Percentiles rank a stretch among this genome's conserved stretches.
phyloP scores from a whole-genome alignment of 2,888 invertebrate genomes.

The Belgica antarctica region DNA sequence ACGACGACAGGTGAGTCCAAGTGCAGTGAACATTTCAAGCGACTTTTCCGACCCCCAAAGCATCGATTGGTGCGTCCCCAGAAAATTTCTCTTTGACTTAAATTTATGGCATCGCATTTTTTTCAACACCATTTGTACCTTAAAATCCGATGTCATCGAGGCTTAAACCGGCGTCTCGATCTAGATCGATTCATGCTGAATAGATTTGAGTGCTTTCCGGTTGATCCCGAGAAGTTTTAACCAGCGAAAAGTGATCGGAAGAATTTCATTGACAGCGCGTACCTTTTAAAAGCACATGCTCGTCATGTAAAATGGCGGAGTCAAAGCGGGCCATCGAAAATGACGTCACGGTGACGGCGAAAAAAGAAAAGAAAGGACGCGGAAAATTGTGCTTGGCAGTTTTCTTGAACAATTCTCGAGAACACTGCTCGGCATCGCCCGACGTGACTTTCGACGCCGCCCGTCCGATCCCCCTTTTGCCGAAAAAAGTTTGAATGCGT shows the following conservation, averaged over 20 bases:
- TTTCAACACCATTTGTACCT: slow-evolving; percentile 35
- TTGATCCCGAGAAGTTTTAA: slow-evolving; percentile 22
- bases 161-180: neutral
- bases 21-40: neutral
- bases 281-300: slow-evolving; percentile 41
- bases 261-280: slow-evolving; percentile 38
- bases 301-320: slow-evolving; percentile 12
- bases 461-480: neutral
- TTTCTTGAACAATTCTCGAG: neutral
- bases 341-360: slow-evolving; percentile 18
- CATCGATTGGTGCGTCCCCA: no score
- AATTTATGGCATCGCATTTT: slow-evolving; percentile 41
- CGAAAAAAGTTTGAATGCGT: slow-evolving; percentile 10
- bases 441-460: neutral
- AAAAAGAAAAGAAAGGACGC: no score
- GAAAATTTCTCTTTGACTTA: neutral
- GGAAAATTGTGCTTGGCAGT: neutral
- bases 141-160: slow-evolving; percentile 36
- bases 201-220: neutral
- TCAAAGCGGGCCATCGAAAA: neutral
- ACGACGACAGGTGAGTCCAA: slow-evolving; percentile 72
- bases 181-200: slow-evolving; percentile 9
- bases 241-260: neutral
- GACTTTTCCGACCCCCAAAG: no score
- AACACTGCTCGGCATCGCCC: neutral